A percentile compares a stretch with the other conserved stretches of the same genome.
These are phyloP conservation scores for Megalonaias nervosa DNA, from an alignment of 1,140 invertebrate genomes.

Conservation along the genomic window DNA sequence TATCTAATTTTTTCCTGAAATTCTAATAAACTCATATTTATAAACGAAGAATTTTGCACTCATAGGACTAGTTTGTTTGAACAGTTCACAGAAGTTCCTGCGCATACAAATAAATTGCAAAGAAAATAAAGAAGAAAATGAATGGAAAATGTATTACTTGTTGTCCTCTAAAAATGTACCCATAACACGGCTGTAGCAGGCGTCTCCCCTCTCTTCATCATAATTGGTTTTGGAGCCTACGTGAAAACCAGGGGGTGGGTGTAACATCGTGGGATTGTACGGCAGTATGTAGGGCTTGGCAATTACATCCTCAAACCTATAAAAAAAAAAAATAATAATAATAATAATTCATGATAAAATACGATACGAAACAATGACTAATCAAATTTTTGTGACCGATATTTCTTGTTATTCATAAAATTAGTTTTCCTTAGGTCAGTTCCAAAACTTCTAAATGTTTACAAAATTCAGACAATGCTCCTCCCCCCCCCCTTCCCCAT, in stretches of 20 bases:
- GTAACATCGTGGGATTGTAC: slow-evolving; percentile 14
- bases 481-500: too few species aligned
- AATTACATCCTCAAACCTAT: slow-evolving; percentile 44
- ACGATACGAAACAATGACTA: too few species aligned
- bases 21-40: not conserved
- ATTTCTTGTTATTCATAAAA: too few species aligned
- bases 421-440: too few species aligned
- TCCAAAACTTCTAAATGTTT: too few species aligned
- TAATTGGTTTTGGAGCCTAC: slow-evolving; percentile 40
- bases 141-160: slow-evolving; percentile 22
- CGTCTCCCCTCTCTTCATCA: slow-evolving; percentile 53
- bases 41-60: not conserved
- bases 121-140: not conserved
- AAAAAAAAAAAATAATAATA: not conserved
- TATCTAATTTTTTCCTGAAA: not conserved
- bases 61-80: not conserved
- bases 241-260: not conserved
- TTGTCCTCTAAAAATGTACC: slow-evolving; percentile 46
- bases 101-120: not conserved
- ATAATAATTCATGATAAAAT: too few species aligned
- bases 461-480: too few species aligned
- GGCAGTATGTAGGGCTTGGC: slow-evolving; percentile 48
- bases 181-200: slow-evolving; percentile 53
- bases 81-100: not conserved
- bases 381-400: too few species aligned